Base-by-base conservation (phyloP, 1,140 invertebrate species). In the Hycleus cichorii region DNA sequence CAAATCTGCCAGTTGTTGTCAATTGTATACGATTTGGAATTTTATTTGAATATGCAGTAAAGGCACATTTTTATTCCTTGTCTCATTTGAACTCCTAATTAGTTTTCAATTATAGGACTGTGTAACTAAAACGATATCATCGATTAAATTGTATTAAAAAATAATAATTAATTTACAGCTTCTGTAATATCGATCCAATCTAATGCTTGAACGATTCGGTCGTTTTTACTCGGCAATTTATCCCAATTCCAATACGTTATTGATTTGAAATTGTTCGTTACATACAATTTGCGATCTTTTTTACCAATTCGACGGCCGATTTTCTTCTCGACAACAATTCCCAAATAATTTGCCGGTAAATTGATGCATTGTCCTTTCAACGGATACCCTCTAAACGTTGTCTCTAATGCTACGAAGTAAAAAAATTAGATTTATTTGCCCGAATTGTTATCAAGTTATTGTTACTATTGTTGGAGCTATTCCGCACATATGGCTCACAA, bases 161-260 rank as follows among this genome's bases (percentile, higher is more conserved):
- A 25, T 38, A 12, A 38, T 5, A 32, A 49, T 18, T 8, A 32
- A 46, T 42, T 53, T 75, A 90, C 87, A 39, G 78, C 82, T 76
- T 87, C 81, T 46, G 88, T 81, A 39, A 91, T 81, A 58, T 87
- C 80, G n/a, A 89, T 80, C 88, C 88, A 91, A 60, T 88, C 81
- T 46, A 90, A 62, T 8, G 85, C 83, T 69, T 82, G 78, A 2
- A 75, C 60, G 47, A 89, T 70, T 11, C 78, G 74, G 72, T 91
- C 88, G 71, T 87, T 86, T 61, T 80, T 80, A 4, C 81, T 83
- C 39, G 88, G 85, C 44, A 79, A 74, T 71, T 83, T 86, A 65
- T 90, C 87, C 78, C 87, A 89, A 71, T 91, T 90, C 89, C 89
- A 91, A 68, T 85, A 84, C 1, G 77, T 81, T 47, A 90, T 77